Percentiles rank a stretch among this genome's conserved stretches.
phyloP scores from a whole-genome alignment of 1,140 invertebrate genomes.

The Scaptomyza hsui region DNA sequence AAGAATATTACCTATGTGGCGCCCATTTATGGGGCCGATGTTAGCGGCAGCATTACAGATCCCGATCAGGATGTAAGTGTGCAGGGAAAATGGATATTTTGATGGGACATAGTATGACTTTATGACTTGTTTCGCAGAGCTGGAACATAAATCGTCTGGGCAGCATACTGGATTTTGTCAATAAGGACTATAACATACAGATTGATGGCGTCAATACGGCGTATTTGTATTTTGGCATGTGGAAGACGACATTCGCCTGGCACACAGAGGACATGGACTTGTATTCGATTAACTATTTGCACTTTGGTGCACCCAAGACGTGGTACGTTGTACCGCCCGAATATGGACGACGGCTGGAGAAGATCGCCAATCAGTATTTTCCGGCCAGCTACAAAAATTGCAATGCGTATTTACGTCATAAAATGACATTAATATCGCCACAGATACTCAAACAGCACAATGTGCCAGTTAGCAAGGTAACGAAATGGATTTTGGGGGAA shows the following conservation, averaged over 20 bases:
- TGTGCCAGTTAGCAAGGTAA: constrained; percentile 95
- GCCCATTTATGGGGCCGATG: constrained; percentile 98
- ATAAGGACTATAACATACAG: constrained; percentile 97
- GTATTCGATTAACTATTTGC: constrained; percentile 99
- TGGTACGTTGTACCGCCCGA: constrained; percentile 99
- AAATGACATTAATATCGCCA: constrained; percentile 98
- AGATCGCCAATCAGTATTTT: constrained; percentile 96
- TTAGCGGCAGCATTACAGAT: constrained; percentile 97
- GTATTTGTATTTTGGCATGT: constrained; percentile 99
- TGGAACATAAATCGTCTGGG: constrained; percentile 98
- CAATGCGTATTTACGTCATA: constrained; percentile 98
- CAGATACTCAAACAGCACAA: constrained; percentile 96
- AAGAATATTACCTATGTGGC: constrained; percentile 96
- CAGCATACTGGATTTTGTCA: constrained; percentile 97
- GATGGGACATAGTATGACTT: not conserved
- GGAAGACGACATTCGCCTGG: constrained; percentile 99
- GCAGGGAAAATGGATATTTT: no score
- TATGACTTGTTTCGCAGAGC: constrained; percentile 58
- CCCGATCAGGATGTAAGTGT: constrained; percentile 86
- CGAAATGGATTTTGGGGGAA: not conserved
- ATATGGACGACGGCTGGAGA: constrained; percentile 95
- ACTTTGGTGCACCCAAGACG: constrained; percentile 96
- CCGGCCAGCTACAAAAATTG: constrained; percentile 94
- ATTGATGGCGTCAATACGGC: constrained; percentile 99
- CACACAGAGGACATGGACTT: constrained; percentile 99